Conservation (phyloP, 2,113 vertebrate species). For the Trogon surrucura region DNA sequence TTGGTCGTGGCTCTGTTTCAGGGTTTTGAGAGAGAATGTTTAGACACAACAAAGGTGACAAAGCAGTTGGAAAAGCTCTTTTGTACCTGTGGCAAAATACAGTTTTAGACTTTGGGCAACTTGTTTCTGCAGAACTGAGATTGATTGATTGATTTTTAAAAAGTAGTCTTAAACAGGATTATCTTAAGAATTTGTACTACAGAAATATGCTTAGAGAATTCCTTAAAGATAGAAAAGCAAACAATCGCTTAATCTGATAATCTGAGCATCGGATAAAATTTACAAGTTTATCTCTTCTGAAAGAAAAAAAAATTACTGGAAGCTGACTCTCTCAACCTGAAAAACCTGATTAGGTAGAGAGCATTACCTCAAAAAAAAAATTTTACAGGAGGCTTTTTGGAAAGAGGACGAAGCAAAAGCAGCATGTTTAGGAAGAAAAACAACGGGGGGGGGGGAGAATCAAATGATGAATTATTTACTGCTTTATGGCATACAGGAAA, state of each 20-base stretch:
- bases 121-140: background rate
- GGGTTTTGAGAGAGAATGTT: background rate
- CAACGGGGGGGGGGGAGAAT: rapidly evolving
- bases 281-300: background rate
- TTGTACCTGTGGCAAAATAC: background rate
- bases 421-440: background rate
- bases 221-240: background rate
- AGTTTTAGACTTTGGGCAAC: background rate
- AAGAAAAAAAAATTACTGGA: background rate
- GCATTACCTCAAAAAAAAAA: background rate
- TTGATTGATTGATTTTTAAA: background rate
- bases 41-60: background rate
- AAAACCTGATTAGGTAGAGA: background rate
- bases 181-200: background rate
- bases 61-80: background rate
- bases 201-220: background rate
- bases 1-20: background rate
- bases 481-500: rapidly evolving
- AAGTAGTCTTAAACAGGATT: background rate
- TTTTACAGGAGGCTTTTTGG: background rate
- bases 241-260: constrained; percentile 2
- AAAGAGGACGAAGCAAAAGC: background rate
- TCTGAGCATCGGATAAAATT: background rate
- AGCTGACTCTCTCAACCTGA: background rate
- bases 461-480: background rate